These are phyloP conservation scores for Platyscapa corneri DNA, from an alignment of 1,140 invertebrate species.

Conservation along the genomic window DNA sequence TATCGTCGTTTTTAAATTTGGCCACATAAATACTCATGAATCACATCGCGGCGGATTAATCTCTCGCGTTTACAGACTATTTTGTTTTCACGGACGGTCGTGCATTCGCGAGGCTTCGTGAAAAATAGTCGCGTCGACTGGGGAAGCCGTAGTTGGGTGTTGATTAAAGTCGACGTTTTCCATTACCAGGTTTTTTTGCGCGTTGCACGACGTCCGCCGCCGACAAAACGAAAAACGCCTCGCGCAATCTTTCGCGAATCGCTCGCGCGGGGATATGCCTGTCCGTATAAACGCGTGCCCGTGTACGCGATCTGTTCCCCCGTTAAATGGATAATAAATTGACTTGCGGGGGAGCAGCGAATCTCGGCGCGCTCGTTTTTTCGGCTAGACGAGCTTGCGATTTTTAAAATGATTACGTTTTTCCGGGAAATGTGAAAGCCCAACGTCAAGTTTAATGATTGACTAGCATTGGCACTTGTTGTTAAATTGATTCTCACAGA, in stretches of 20 bases:
- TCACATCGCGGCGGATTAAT: neutral
- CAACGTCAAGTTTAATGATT: conserved; percentile 42
- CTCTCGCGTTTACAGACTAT: neutral
- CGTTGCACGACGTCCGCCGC: neutral
- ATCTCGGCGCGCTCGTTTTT: conserved; percentile 36
- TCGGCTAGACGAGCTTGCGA: conserved; percentile 44
- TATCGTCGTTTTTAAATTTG: neutral
- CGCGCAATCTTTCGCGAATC: conserved; percentile 45
- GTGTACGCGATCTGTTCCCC: neutral
- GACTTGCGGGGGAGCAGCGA: conserved; percentile 21
- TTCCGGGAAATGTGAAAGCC: conserved; percentile 37
- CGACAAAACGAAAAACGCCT: conserved; percentile 21
- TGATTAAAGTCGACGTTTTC: conserved; percentile 52
- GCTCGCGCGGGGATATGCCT: neutral
- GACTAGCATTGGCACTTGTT: conserved; percentile 41
- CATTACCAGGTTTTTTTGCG: conserved; percentile 34
- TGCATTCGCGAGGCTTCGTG: neutral
- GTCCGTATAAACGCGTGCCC: neutral
- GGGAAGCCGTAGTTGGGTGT: neutral
- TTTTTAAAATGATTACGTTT: conserved; percentile 53
- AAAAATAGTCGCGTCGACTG: conserved; percentile 32
- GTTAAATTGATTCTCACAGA: neutral
- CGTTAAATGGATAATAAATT: conserved; percentile 55
- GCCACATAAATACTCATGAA: neutral
- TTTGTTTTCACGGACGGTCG: neutral